phyloP scores from a whole-genome alignment of 1,140 invertebrate species.

The Adelges cooleyi region DNA sequence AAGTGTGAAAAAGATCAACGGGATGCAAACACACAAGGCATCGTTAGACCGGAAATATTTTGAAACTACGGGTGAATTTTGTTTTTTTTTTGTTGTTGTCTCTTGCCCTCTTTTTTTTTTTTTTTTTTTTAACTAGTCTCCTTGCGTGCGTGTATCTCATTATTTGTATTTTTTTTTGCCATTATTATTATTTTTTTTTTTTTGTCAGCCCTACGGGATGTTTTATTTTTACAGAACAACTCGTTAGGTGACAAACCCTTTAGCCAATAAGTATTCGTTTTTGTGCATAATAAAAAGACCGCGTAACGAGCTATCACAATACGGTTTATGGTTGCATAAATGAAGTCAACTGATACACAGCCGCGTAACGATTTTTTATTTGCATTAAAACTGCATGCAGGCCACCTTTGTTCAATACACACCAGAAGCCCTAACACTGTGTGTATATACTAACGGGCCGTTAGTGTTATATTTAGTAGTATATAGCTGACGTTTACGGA shows the following conservation, averaged over 20 bases:
- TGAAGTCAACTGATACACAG: slow-evolving; percentile 21
- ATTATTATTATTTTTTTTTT: no score
- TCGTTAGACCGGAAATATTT: slow-evolving; percentile 28
- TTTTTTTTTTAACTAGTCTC: slow-evolving; percentile 1
- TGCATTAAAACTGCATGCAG: not conserved
- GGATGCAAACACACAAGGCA: slow-evolving; percentile 23
- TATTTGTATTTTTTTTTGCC: slow-evolving; percentile 14
- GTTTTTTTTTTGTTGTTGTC: slow-evolving; percentile 27
- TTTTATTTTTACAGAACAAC: slow-evolving; percentile 25
- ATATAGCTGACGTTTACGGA: no score
- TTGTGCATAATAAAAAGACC: slow-evolving; percentile 23
- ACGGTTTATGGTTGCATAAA: slow-evolving; percentile 13
- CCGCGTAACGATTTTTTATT: not conserved
- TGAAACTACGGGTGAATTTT: slow-evolving; percentile 28
- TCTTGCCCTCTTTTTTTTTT: slow-evolving; percentile 11
- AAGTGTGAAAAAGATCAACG: slow-evolving; percentile 29
- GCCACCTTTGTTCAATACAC: no score
- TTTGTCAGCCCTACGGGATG: slow-evolving; percentile 1
- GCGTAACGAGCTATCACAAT: slow-evolving; percentile 17
- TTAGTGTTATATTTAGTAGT: no score
- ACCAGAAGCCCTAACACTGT: no score
- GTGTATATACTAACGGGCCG: no score
- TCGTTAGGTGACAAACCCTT: slow-evolving; percentile 28
- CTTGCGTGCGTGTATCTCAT: slow-evolving; percentile 15
- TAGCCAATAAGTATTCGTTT: slow-evolving; percentile 20